A percentile compares a stretch with the other conserved stretches of the same genome.
Evolutionary conservation across 2,113 vertebrate species (phyloP).

Genomic region (Microtus pennsylvanicus): DNA sequence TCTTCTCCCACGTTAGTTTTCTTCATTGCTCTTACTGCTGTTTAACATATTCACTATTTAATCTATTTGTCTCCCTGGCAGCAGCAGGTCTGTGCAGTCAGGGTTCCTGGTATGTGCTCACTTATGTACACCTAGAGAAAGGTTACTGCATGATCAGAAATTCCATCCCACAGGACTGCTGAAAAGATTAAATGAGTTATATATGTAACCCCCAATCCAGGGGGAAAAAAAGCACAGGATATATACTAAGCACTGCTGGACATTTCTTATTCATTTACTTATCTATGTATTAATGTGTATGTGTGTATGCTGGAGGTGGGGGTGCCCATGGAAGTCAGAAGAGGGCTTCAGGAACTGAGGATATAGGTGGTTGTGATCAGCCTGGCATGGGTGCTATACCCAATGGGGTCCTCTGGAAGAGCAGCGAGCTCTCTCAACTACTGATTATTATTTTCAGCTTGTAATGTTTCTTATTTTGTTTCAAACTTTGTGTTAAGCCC

Average conservation of each 20-base stretch:
- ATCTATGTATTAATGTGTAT: not conserved
- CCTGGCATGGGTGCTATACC: not conserved
- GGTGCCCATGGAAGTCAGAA: not conserved
- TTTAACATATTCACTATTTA: not conserved
- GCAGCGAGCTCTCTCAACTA: not conserved
- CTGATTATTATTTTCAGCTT: not conserved
- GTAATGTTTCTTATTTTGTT: not conserved
- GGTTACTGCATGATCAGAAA: not conserved
- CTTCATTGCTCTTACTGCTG: not conserved
- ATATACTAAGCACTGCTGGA: not conserved
- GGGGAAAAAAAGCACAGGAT: not conserved
- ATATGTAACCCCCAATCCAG: not conserved
- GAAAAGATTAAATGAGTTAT: constrained; percentile 8
- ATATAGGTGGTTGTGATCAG: not conserved
- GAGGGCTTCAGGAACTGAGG: not conserved
- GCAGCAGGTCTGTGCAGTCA: not conserved
- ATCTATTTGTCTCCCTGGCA: not conserved
- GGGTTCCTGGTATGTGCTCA: not conserved
- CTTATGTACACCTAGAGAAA: not conserved
- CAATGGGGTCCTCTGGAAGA: not conserved
- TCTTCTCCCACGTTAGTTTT: constrained; percentile 30
- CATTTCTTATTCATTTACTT: not conserved
- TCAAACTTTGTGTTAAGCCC: not conserved
- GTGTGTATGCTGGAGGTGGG: not conserved
- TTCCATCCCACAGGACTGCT: not conserved